Evolutionary conservation across 2,797 vertebrate species (phyloP).

Genomic region (Bryconaethiops microstoma): DNA sequence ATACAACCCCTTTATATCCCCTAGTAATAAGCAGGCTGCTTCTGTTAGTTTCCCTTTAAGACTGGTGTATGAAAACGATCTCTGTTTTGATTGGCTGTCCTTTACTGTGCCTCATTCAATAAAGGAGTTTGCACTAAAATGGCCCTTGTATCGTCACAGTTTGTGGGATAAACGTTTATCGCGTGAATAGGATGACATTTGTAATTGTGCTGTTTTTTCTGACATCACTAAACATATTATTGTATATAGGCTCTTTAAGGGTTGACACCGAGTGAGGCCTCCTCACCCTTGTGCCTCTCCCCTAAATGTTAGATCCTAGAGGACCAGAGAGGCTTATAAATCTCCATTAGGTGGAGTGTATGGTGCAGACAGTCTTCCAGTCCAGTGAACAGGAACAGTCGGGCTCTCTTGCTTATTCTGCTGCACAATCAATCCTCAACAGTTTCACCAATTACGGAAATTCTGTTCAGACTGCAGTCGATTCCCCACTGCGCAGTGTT

Average conservation of each 20-base stretch:
- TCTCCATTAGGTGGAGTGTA: constrained; percentile 43
- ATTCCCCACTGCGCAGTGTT: constrained; percentile 15
- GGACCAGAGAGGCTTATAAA: constrained; percentile 44
- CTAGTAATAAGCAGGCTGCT: no score
- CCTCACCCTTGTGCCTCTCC: not conserved
- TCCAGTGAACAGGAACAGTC: constrained; percentile 31
- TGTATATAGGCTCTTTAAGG: not conserved
- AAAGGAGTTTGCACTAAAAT: no score
- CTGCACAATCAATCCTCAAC: constrained; percentile 35
- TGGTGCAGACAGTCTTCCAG: not conserved
- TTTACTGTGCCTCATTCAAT: no score
- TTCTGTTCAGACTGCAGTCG: constrained; percentile 30
- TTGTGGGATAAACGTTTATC: no score
- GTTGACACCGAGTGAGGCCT: not conserved
- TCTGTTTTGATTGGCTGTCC: no score
- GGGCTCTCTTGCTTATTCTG: not conserved
- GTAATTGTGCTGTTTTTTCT: no score
- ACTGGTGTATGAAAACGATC: no score
- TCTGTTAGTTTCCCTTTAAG: no score
- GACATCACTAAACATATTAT: no score
- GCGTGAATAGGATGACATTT: no score
- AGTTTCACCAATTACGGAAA: constrained; percentile 43
- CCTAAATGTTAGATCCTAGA: not conserved
- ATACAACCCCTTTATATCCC: no score
- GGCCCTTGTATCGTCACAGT: no score